A percentile compares a stretch with the other conserved stretches of the same genome.
These are phyloP conservation scores for Orycteropus afer DNA, from an alignment of 2,113 vertebrate genomes.

Conservation along the genomic window DNA sequence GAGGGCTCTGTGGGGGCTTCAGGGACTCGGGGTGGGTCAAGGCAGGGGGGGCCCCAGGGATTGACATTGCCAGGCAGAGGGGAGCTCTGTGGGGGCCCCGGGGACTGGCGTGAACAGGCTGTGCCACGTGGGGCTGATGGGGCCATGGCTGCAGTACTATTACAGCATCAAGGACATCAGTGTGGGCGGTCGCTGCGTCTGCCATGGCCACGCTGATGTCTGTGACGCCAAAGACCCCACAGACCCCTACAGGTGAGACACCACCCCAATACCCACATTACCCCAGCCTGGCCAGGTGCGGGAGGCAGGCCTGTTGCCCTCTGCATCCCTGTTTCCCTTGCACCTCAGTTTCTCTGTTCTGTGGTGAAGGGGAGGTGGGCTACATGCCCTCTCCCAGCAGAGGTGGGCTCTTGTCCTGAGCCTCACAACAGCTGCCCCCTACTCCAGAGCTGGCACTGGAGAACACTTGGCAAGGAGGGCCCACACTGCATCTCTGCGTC, in stretches of 20 bases:
- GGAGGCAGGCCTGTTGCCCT: background rate
- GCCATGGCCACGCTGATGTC: constrained; percentile 96
- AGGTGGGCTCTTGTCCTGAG: background rate
- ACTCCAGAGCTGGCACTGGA: background rate
- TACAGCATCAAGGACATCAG: constrained; percentile 99
- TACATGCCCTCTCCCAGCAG: accelerated
- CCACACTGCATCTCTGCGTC: background rate
- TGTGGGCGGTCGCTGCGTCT: constrained; percentile 97
- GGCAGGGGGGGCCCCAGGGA: accelerated
- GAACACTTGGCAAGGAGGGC: background rate
- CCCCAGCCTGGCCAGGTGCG: background rate
- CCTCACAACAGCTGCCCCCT: background rate
- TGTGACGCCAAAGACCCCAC: constrained; percentile 93
- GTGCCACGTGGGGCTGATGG: background rate
- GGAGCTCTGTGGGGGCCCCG: background rate
- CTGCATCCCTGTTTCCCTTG: accelerated
- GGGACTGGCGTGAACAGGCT: accelerated
- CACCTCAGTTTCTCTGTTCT: background rate
- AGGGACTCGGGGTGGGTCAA: accelerated
- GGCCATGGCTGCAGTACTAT: constrained; percentile 90
- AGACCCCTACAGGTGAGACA: constrained; percentile 94
- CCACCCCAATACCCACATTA: accelerated
- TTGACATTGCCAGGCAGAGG: too few relatives aligned
- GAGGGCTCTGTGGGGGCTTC: background rate
- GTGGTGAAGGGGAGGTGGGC: background rate